A percentile compares a stretch with the other conserved stretches of the same genome.
Conservation (phyloP, 2,888 invertebrate genomes). For the Arctia plantaginis region DNA sequence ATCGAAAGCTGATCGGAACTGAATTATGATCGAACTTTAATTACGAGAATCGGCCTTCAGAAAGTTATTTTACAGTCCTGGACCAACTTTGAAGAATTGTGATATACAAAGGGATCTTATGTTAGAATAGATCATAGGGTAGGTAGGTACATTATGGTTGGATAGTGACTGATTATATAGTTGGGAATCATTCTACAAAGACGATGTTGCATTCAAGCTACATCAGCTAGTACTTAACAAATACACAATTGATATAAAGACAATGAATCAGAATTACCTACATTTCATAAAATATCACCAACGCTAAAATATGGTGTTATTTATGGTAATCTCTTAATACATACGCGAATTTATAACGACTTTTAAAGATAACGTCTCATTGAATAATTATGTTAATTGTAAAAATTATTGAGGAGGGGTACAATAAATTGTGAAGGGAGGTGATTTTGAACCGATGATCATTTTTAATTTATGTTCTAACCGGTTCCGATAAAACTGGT, state of each 20-base stretch:
- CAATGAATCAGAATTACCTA: neutral
- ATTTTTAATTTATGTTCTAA: slow-evolving; percentile 67
- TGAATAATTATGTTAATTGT: slow-evolving; percentile 82
- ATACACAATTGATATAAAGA: neutral
- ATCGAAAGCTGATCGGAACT: no score
- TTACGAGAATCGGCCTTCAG: no score
- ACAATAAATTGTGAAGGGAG: slow-evolving; percentile 64
- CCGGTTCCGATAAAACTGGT: slow-evolving; percentile 60
- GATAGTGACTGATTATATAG: no score
- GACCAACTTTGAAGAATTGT: no score
- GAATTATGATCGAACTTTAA: no score
- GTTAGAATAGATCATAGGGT: no score
- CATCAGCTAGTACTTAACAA: neutral
- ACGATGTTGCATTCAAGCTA: no score
- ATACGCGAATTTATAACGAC: slow-evolving; percentile 48
- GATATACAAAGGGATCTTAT: no score
- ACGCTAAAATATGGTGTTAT: slow-evolving; percentile 24
- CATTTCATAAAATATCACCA: slow-evolving; percentile 25
- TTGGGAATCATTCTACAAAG: no score
- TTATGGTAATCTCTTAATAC: slow-evolving; percentile 50
- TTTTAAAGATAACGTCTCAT: slow-evolving; percentile 71
- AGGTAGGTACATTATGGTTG: no score
- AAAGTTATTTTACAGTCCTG: no score
- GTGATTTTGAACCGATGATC: slow-evolving; percentile 59
- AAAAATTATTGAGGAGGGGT: slow-evolving; percentile 67